A percentile compares a stretch with the other conserved stretches of the same genome.
These are phyloP conservation scores for Mechanitis mazaeus DNA, from an alignment of 2,888 invertebrate species.

Conservation along the genomic window DNA sequence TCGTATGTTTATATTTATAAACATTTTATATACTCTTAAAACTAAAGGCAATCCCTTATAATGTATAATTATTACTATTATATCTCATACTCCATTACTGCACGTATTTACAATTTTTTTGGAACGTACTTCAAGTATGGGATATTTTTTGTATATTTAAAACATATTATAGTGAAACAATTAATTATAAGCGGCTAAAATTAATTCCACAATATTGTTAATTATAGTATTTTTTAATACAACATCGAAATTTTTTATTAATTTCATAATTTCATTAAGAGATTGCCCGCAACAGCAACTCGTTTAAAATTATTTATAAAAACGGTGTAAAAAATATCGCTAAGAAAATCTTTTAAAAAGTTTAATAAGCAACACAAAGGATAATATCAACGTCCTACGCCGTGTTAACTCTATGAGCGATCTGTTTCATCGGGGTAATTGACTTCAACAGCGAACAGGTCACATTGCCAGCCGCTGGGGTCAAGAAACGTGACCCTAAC, in stretches of 20 bases:
- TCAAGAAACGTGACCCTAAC: slow-evolving; percentile 25
- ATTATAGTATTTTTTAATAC: no score
- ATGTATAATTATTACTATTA: no score
- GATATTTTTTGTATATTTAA: not conserved
- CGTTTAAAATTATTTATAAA: slow-evolving; percentile 5
- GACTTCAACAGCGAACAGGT: slow-evolving; percentile 22
- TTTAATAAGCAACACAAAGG: not conserved
- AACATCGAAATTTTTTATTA: not conserved
- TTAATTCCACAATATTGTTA: not conserved
- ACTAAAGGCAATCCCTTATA: no score
- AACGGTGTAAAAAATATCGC: slow-evolving; percentile 8
- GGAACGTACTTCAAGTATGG: not conserved
- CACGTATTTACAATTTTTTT: not conserved
- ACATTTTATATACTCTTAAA: no score
- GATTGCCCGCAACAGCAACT: not conserved
- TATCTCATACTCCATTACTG: not conserved
- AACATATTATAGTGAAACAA: no score
- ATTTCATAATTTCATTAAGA: not conserved
- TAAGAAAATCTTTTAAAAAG: slow-evolving; percentile 7
- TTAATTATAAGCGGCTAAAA: not conserved
- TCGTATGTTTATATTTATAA: no score
- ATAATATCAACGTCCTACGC: slow-evolving; percentile 8
- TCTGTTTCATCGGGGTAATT: slow-evolving; percentile 22
- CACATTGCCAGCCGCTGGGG: slow-evolving; percentile 21
- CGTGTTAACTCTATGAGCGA: slow-evolving; percentile 8